Evolutionary conservation across 1,140 invertebrate genomes (phyloP).

Genomic region (Lineus longissimus): DNA sequence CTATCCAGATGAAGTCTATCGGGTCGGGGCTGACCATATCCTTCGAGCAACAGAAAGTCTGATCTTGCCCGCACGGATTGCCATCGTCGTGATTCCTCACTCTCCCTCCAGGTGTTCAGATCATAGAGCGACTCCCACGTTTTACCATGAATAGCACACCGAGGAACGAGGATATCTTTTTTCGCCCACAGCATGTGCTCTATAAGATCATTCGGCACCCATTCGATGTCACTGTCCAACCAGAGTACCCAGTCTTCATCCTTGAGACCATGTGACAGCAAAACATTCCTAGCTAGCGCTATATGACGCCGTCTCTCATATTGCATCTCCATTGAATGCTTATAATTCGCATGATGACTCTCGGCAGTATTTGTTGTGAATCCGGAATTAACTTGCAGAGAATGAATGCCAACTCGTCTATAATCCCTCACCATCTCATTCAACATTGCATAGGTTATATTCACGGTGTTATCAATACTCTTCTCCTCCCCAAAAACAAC

Average conservation of each 20-base stretch:
- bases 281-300: conserved; percentile 36
- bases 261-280: conserved; percentile 27
- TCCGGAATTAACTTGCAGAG: conserved; percentile 9
- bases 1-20: conserved; percentile 36
- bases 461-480: conserved; percentile 36
- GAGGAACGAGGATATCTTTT: conserved; percentile 35
- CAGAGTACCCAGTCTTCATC: conserved; percentile 40
- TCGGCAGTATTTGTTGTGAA: conserved; percentile 26
- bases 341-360: conserved; percentile 26
- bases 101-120: conserved; percentile 48
- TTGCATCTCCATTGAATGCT: conserved; percentile 30
- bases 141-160: conserved; percentile 30
- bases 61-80: conserved; percentile 21
- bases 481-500: conserved; percentile 45
- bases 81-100: conserved; percentile 27
- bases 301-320: conserved; percentile 33
- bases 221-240: conserved; percentile 43
- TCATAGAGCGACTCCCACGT: conserved; percentile 34
- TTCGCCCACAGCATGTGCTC: conserved; percentile 39
- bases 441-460: conserved; percentile 21
- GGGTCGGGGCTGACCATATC: conserved; percentile 30
- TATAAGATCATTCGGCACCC: conserved; percentile 35
- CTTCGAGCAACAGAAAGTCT: conserved; percentile 37
- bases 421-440: conserved; percentile 23
- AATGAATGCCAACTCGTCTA: conserved; percentile 5